A percentile compares a stretch with the other conserved stretches of the same genome.
These are phyloP conservation scores for Agonum fuliginosum DNA, from an alignment of 2,888 invertebrate species.

Conservation along the genomic window DNA sequence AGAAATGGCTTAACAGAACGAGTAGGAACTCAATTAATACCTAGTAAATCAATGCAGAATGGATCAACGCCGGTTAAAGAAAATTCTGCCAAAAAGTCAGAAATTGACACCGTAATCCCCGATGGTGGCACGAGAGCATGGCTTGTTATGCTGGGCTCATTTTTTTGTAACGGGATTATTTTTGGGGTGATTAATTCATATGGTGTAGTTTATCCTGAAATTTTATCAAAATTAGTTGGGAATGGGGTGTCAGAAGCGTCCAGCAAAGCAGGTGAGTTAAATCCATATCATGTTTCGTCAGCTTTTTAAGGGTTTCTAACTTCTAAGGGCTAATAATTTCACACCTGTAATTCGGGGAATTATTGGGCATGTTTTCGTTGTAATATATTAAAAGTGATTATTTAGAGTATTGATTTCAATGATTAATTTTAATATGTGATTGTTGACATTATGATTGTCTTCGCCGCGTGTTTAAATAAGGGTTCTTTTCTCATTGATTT, in stretches of 20 bases:
- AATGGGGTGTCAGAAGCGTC: conserved; percentile 82
- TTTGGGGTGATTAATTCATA: conserved; percentile 94
- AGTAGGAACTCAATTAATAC: conserved; percentile 18
- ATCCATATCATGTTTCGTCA: conserved; percentile 53
- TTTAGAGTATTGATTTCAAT: neutral
- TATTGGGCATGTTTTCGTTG: conserved; percentile 2
- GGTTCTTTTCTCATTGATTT: neutral
- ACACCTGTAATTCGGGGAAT: neutral
- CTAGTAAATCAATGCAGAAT: conserved; percentile 48
- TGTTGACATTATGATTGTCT: neutral
- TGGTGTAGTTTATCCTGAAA: conserved; percentile 84
- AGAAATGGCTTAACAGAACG: conserved; percentile 48
- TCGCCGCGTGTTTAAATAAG: conserved; percentile 5
- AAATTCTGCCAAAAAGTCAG: conserved; percentile 49
- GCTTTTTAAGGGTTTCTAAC: conserved; percentile 37
- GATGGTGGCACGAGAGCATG: conserved; percentile 89
- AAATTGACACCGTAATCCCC: conserved; percentile 74
- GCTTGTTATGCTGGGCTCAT: conserved; percentile 88
- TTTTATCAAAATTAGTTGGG: conserved; percentile 79
- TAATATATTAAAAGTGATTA: neutral
- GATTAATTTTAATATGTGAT: neutral
- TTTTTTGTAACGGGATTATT: conserved; percentile 91
- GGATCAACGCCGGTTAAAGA: conserved; percentile 41
- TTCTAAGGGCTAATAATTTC: conserved; percentile 2
- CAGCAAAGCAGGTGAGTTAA: conserved; percentile 86